Evolutionary conservation across 2,888 invertebrate genomes (phyloP).

Genomic region (Tipula vernalis): DNA sequence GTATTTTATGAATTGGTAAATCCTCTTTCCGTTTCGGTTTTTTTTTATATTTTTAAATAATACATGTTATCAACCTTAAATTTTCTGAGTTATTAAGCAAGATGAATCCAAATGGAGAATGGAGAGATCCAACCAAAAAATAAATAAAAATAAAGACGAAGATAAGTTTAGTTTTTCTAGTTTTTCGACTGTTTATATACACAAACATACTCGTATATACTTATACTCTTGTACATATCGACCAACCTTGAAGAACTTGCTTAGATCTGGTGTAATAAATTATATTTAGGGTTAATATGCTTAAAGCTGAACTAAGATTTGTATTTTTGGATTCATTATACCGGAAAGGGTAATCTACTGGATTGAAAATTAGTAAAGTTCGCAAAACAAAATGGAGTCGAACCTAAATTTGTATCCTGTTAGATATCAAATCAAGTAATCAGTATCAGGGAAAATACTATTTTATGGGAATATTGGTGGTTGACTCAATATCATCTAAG

Average conservation of each 20-base stretch:
- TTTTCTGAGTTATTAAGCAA: conserved; percentile 4
- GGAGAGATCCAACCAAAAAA: not conserved
- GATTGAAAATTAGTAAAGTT: not conserved
- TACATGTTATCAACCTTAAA: not conserved
- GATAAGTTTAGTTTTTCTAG: not conserved
- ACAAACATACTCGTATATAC: not conserved
- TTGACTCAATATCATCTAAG: no score
- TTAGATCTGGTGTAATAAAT: not conserved
- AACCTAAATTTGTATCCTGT: not conserved
- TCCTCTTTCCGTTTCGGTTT: not conserved
- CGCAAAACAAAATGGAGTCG: not conserved
- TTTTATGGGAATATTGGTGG: no score
- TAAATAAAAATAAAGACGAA: not conserved
- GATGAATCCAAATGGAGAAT: not conserved
- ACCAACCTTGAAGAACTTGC: not conserved
- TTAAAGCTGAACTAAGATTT: not conserved
- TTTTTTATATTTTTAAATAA: not conserved
- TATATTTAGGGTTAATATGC: not conserved
- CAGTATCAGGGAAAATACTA: no score
- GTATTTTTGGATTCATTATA: not conserved
- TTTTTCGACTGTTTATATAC: not conserved
- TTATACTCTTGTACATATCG: not conserved
- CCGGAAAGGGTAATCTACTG: not conserved
- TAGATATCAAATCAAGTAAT: no score
- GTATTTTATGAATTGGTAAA: conserved; percentile 4